Base-by-base conservation (phyloP, 2,797 vertebrate species). In the Cheirogaleus major region DNA sequence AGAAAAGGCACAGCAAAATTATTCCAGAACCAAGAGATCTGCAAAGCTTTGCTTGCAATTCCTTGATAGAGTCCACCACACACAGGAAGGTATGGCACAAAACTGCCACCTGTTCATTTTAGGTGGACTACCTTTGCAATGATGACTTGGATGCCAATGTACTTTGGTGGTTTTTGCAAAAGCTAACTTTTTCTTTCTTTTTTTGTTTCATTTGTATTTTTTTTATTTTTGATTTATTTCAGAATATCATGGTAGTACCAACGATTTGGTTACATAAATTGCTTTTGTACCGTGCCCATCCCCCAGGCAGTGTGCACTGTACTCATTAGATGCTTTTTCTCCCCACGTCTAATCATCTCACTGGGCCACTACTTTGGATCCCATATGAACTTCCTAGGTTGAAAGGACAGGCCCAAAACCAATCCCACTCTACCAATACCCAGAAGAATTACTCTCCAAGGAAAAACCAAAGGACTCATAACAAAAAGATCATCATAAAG, bases 401-500 rank as follows among this genome's bases (percentile, higher is more conserved):
- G 11, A 97, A 95, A 95, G 50, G 38, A 38, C 7, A 92, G 52
- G 35, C 10, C 87, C 52, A 48, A 95, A 89, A 75, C 30, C 75
- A 67, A 86, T 35, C 30, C 30, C n/a, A 11, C 18, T 91, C 52
- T 89, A 57, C 43, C 27, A 95, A 76, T 1, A 91, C 15, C 50
- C 55, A 93, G 48, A 43, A 95, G 50, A 69, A 61, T 69, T 88
- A 38, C 22, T 89, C 45, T 89, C 35, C 14, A 75, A 50, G n/a
- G 59, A 79, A 90, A 95, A 94, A 18, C 7, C 57, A 73, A 80
- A 75, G 76, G 48, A 96, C 69, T 86, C 91, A 67, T 32, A n/a
- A 91, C 72, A 50, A 70, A 97, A 89, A n/a, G 88, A 75, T 27
- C 75, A 89, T 41, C 69, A 35, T 83, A 86, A 93, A 87, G 35